Conservation (phyloP, 2,797 vertebrate species). For the Pteronotus mesoamericanus region DNA sequence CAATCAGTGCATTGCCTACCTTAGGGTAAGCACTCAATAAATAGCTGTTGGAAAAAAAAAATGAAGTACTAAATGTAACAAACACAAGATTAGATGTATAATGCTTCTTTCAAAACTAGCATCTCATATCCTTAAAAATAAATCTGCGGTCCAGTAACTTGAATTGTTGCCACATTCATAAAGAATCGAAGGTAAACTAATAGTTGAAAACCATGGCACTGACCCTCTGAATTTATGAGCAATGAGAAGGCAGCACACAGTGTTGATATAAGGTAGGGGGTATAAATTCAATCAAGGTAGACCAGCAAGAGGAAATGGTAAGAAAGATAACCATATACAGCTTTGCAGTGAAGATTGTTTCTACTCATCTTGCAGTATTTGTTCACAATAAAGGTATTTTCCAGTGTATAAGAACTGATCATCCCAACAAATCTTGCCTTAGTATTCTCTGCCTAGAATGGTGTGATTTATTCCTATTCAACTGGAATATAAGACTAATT, state of each 20-base stretch:
- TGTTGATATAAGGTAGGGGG: not conserved
- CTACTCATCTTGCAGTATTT: not conserved
- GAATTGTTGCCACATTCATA: not conserved
- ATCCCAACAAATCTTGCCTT: not conserved
- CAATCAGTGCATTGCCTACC: not conserved
- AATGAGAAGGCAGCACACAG: not conserved
- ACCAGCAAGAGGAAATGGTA: not conserved
- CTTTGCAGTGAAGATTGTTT: not conserved
- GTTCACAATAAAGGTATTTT: not conserved
- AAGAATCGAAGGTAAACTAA: not conserved
- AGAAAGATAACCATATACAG: not conserved
- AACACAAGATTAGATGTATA: not conserved
- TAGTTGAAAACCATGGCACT: not conserved
- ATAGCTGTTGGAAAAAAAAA: not conserved
- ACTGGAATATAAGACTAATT: not conserved
- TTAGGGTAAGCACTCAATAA: not conserved
- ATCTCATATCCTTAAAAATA: not conserved
- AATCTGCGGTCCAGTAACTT: not conserved
- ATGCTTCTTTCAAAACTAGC: not conserved
- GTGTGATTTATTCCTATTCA: not conserved
- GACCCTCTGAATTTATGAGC: not conserved
- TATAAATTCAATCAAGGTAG: not conserved
- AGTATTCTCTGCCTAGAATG: not conserved
- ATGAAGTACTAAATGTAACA: not conserved
- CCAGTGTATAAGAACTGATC: not conserved